Conservation (phyloP, 2,113 vertebrate genomes). For the Rousettus leschenaultii region DNA sequence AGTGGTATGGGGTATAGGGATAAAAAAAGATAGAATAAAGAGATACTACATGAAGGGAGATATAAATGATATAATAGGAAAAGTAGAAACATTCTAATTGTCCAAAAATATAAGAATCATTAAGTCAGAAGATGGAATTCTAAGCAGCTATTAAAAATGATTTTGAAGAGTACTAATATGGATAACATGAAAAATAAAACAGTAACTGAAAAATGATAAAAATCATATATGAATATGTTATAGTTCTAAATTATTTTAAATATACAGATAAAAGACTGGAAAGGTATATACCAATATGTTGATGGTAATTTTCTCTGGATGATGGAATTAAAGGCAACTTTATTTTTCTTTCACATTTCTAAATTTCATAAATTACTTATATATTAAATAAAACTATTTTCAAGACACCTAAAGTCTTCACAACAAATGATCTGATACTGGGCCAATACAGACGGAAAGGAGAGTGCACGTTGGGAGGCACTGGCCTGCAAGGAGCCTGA, state of each 20-base stretch:
- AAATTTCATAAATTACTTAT: background rate
- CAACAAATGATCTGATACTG: background rate
- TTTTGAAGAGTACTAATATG: background rate
- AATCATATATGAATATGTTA: background rate
- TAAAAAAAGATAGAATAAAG: background rate
- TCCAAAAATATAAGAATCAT: background rate
- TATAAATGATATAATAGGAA: background rate
- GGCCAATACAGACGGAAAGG: accelerated
- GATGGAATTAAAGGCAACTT: background rate
- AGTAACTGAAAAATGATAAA: background rate
- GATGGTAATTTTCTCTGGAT: background rate
- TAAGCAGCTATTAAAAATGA: background rate
- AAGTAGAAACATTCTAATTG: background rate
- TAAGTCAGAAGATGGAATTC: background rate
- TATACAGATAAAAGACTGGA: background rate
- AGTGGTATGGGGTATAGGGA: background rate
- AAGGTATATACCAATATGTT: background rate
- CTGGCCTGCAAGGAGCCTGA: accelerated
- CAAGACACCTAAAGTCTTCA: background rate
- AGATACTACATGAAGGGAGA: background rate
- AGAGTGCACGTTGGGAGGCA: accelerated
- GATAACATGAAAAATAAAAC: background rate
- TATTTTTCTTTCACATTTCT: background rate
- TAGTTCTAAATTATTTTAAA: background rate
- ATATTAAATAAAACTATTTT: background rate